Evolutionary conservation across 1,140 invertebrate species (phyloP).

Genomic region (Drosophila mauritiana): DNA sequence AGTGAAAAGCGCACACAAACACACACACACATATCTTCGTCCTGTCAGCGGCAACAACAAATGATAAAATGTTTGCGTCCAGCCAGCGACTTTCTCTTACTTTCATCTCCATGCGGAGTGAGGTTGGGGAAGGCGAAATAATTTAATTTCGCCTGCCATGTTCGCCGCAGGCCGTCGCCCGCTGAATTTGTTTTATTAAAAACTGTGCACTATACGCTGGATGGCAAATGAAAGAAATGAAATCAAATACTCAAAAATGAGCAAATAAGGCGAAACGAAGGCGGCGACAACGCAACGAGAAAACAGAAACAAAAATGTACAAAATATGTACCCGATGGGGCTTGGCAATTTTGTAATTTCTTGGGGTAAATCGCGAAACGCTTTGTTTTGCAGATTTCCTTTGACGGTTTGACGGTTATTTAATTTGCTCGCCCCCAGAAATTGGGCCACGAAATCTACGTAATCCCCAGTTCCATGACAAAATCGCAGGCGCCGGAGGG

Average conservation of each 20-base stretch:
- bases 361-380: conserved; percentile 39
- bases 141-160: conserved; percentile 81
- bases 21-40: conserved; percentile 1
- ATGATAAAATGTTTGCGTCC: conserved; percentile 72
- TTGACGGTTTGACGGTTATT: conserved; percentile 55
- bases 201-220: conserved; percentile 61
- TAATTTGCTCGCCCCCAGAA: conserved; percentile 34
- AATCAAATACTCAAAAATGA: conserved; percentile 80
- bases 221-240: conserved; percentile 59
- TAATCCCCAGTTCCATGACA: conserved; percentile 18
- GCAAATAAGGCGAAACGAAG: conserved; percentile 57
- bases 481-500: conserved; percentile 12
- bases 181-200: conserved; percentile 82
- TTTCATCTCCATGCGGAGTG: conserved; percentile 37
- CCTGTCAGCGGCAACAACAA: conserved; percentile 70
- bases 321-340: conserved; percentile 19
- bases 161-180: conserved; percentile 74
- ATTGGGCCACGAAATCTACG: conserved; percentile 32
- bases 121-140: conserved; percentile 57
- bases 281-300: conserved; percentile 10
- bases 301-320: conserved; percentile 28
- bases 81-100: conserved; percentile 40
- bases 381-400: conserved; percentile 43
- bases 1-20: background rate
- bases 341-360: conserved; percentile 33